Evolutionary conservation across 2,888 invertebrate species (phyloP).

Genomic region (Sepioteuthis lessoniana): DNA sequence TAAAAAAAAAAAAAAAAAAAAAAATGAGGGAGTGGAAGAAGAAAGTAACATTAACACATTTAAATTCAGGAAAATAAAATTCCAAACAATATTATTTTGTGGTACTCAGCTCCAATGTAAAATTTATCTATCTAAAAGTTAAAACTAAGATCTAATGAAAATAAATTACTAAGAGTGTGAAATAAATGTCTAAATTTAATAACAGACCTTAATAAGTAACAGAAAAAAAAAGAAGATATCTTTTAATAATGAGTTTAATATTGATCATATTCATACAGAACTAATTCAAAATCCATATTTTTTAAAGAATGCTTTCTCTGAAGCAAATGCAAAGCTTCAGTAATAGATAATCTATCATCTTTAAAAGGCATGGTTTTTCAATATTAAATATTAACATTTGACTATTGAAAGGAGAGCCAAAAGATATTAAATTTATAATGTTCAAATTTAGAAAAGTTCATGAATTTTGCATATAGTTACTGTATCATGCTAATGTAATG

Average conservation of each 20-base stretch:
- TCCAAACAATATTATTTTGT: slow-evolving; percentile 24
- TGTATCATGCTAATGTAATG: background rate
- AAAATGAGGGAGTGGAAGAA: no score
- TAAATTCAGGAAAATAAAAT: background rate
- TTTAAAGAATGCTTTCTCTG: background rate
- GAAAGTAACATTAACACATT: no score
- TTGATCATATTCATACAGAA: background rate
- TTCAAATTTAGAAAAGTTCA: background rate
- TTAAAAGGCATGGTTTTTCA: background rate
- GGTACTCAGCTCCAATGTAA: background rate
- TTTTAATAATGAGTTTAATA: background rate
- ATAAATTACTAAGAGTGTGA: background rate
- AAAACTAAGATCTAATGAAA: background rate
- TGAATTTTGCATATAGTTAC: background rate
- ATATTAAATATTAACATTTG: background rate
- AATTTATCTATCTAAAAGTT: background rate
- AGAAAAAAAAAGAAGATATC: background rate
- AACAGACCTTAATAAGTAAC: background rate
- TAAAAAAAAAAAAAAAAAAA: no score
- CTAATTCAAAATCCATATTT: background rate
- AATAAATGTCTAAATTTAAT: background rate
- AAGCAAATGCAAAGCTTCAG: background rate
- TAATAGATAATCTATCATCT: background rate
- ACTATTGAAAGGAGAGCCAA: background rate
- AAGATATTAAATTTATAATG: background rate